Conservation (phyloP, 2,113 vertebrate species). For the Elachura formosa region DNA sequence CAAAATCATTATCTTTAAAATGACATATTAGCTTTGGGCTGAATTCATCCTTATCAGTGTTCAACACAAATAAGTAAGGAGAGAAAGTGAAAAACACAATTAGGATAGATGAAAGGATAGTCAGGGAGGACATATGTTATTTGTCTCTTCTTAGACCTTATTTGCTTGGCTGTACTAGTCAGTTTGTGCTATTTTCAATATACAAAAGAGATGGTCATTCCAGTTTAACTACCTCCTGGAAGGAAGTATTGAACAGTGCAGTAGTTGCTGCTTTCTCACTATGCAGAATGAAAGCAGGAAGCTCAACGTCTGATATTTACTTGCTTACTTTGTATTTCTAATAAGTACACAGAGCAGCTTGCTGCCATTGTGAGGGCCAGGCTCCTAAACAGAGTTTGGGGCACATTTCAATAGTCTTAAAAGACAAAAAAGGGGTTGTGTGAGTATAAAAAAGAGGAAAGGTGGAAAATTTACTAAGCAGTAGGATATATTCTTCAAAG, state of each 20-base stretch:
- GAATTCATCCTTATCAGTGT: not conserved
- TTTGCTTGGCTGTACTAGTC: not conserved
- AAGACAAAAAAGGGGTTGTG: not conserved
- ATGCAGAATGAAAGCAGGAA: not conserved
- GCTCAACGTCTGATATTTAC: not conserved
- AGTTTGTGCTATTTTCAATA: not conserved
- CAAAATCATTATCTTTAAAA: not conserved
- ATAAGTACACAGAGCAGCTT: not conserved
- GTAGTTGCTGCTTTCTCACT: not conserved
- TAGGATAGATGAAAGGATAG: not conserved
- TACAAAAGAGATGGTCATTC: not conserved
- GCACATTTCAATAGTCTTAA: not conserved
- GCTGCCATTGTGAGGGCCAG: accelerated
- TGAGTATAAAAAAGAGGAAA: not conserved
- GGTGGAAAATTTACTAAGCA: not conserved
- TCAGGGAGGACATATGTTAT: not conserved
- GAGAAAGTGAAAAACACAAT: not conserved
- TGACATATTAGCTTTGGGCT: not conserved
- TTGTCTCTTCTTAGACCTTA: not conserved
- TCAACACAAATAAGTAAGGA: not conserved
- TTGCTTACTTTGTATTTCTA: not conserved
- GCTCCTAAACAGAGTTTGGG: not conserved
- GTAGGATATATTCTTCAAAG: not conserved
- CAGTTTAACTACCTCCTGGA: not conserved
- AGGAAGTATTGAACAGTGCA: not conserved